phyloP scores from a whole-genome alignment of 2,797 vertebrate species.

The Galago senegalensis region DNA sequence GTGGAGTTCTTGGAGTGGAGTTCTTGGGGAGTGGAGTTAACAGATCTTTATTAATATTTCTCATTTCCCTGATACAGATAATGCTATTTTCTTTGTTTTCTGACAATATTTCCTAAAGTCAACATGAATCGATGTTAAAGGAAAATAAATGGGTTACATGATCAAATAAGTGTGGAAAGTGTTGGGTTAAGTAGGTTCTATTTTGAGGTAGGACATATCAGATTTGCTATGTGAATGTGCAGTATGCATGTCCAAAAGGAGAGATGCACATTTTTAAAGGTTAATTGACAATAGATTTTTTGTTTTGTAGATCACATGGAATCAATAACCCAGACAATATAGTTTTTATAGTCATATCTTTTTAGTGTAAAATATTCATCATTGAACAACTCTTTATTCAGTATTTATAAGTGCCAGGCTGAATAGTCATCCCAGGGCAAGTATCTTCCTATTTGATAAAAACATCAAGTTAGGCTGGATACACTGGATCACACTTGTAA shows the following conservation, averaged over 20 bases:
- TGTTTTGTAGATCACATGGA: slow-evolving; percentile 14
- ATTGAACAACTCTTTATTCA: slow-evolving; percentile 27
- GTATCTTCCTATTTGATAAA: slow-evolving; percentile 12
- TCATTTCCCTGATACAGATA: neutral
- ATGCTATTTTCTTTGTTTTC: neutral
- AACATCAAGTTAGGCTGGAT: neutral
- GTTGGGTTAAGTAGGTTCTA: neutral
- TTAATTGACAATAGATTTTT: neutral
- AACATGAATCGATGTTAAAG: neutral
- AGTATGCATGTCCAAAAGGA: neutral
- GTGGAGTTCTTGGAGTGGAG: neutral
- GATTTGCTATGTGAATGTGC: neutral
- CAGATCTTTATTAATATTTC: slow-evolving; percentile 6
- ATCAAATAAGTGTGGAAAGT: neutral
- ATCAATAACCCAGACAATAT: neutral
- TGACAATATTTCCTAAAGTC: slow-evolving; percentile 25
- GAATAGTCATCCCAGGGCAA: neutral
- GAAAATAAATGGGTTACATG: neutral
- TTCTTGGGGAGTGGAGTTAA: neutral
- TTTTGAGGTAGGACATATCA: neutral
- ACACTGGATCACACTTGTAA: rapidly evolving
- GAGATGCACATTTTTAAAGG: neutral
- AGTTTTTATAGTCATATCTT: neutral
- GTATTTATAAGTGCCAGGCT: neutral
- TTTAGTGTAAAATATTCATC: neutral